phyloP scores from a whole-genome alignment of 2,888 invertebrate species.

The Pyrrhosoma nymphula region DNA sequence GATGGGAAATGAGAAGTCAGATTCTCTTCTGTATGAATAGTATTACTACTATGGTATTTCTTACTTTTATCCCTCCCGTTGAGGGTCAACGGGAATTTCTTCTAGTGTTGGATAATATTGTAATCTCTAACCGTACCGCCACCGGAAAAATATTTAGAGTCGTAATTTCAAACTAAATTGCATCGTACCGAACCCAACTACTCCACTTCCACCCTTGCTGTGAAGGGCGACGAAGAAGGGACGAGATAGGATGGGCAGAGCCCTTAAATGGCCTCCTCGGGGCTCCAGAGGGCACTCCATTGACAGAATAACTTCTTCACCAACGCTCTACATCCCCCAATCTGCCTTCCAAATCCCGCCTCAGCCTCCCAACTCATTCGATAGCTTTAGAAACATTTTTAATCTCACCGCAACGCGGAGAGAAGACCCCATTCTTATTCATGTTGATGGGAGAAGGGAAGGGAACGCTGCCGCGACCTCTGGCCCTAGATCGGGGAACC shows the following conservation, averaged over 20 bases:
- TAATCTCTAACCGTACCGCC: too few species aligned
- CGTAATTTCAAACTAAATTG: too few species aligned
- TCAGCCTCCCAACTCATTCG: neutral
- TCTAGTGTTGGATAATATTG: too few species aligned
- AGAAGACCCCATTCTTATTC: neutral
- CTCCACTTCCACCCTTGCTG: too few species aligned
- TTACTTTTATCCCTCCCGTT: too few species aligned
- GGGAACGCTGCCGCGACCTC: neutral
- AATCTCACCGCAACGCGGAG: neutral
- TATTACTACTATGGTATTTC: too few species aligned
- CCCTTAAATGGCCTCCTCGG: neutral
- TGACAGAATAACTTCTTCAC: neutral
- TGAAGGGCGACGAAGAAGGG: neutral
- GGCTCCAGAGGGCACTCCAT: neutral
- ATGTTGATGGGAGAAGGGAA: neutral
- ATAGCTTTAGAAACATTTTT: neutral
- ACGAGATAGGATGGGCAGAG: neutral
- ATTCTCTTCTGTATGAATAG: too few species aligned
- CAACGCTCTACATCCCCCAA: neutral
- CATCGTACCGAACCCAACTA: neutral
- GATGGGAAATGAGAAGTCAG: too few species aligned
- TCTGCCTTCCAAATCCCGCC: neutral
- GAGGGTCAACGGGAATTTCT: too few species aligned
- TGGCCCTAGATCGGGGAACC: neutral
- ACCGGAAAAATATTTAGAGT: too few species aligned